Conservation (phyloP, 2,888 invertebrate species). For the Parnassius orleans region DNA sequence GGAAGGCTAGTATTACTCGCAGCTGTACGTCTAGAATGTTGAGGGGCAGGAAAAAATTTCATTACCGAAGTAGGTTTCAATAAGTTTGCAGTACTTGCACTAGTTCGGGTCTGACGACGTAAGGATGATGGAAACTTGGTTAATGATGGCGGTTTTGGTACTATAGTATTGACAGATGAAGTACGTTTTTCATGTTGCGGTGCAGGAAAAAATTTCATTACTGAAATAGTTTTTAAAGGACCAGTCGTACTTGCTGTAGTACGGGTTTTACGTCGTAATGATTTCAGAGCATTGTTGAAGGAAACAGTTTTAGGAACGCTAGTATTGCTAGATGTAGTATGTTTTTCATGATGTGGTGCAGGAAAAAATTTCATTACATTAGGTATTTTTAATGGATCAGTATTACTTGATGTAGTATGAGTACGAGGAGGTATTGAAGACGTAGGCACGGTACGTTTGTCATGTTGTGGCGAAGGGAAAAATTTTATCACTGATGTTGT, state of each 20-base stretch:
- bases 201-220: constrained; percentile 23
- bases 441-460: background rate
- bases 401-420: constrained; percentile 10
- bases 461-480: constrained; percentile 3
- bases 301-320: constrained; percentile 3
- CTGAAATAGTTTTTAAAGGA: constrained; percentile 12
- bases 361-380: constrained; percentile 5
- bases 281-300: background rate
- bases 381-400: constrained; percentile 2
- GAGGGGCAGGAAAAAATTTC: constrained; percentile 12
- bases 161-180: constrained; percentile 15
- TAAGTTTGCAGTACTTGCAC: constrained; percentile 11
- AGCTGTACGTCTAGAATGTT: background rate
- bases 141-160: constrained; percentile 1
- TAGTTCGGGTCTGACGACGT: background rate
- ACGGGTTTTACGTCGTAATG: constrained; percentile 5
- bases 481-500: constrained; percentile 7
- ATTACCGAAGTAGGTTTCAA: constrained; percentile 2
- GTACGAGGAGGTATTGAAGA: background rate
- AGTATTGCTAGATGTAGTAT: constrained; percentile 10
- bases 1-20: constrained; percentile 3
- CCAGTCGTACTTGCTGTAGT: background rate
- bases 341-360: background rate
- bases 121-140: constrained; percentile 2
- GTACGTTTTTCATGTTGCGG: constrained; percentile 9